Evolutionary conservation across 2,113 vertebrate species (phyloP).

Genomic region (Cinclus cinclus): DNA sequence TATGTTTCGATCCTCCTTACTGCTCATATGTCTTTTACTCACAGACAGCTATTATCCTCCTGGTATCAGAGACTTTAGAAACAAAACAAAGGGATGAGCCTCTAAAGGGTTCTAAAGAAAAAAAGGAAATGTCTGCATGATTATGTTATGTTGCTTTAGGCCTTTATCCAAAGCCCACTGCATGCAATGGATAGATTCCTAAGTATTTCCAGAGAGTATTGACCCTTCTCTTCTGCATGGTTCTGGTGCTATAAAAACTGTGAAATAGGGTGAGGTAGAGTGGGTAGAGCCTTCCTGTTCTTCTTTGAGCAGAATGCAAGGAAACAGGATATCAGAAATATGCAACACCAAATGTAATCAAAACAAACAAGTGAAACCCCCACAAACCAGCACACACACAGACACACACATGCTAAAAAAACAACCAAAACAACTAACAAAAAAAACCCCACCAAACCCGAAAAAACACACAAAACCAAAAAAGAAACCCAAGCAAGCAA

Average conservation of each 20-base stretch:
- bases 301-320: not conserved
- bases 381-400: not conserved
- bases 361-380: not conserved
- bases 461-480: too few species aligned
- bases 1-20: not conserved
- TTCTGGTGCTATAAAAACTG: not conserved
- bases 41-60: not conserved
- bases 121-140: not conserved
- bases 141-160: not conserved
- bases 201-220: not conserved
- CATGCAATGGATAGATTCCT: not conserved
- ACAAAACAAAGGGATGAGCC: not conserved
- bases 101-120: conserved; percentile 1
- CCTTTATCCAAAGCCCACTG: not conserved
- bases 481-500: too few species aligned
- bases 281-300: not conserved
- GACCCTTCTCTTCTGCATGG: not conserved
- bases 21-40: not conserved
- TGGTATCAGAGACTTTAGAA: not conserved
- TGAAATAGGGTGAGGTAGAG: not conserved
- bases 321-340: not conserved
- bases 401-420: too few species aligned
- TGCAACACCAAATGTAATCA: not conserved
- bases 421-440: too few species aligned
- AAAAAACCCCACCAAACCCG: too few species aligned